A percentile compares a stretch with the other conserved stretches of the same genome.
Evolutionary conservation across 2,113 vertebrate species (phyloP).

Genomic region (Archocentrus centrarchus): DNA sequence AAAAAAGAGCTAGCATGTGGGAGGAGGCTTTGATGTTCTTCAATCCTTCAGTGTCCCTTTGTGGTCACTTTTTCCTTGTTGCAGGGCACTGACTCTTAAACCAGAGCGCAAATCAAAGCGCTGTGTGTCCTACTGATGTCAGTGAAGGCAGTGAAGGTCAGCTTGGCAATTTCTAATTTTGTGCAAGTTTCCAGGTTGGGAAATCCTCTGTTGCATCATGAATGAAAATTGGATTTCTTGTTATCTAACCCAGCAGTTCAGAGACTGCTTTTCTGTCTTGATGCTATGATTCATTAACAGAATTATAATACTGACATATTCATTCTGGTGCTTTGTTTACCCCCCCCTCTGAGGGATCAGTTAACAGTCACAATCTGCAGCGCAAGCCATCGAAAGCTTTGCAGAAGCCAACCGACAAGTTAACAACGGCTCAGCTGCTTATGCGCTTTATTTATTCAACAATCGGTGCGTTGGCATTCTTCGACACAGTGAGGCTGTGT

Average conservation of each 20-base stretch:
- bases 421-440: constrained; percentile 47
- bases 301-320: constrained; percentile 1
- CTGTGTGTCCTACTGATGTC: constrained; percentile 41
- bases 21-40: constrained; percentile 62
- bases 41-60: constrained; percentile 50
- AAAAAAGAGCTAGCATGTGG: constrained; percentile 15
- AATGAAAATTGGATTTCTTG: constrained; percentile 17
- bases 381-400: constrained; percentile 18
- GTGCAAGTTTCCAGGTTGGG: not conserved
- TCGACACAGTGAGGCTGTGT: constrained; percentile 57
- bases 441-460: constrained; percentile 72
- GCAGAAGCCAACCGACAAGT: constrained; percentile 40
- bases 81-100: constrained; percentile 50
- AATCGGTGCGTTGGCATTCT: constrained; percentile 49
- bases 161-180: constrained; percentile 6
- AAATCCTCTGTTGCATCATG: not conserved
- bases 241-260: constrained; percentile 11
- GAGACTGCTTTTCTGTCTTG: not conserved
- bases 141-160: constrained; percentile 44
- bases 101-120: constrained; percentile 60
- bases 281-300: not conserved
- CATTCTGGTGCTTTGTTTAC: not conserved
- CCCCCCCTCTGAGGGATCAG: constrained; percentile 5
- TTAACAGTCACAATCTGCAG: constrained; percentile 18
- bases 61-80: constrained; percentile 65